Evolutionary conservation across 2,113 vertebrate species (phyloP).

Genomic region (Dendropsophus ebraccatus): DNA sequence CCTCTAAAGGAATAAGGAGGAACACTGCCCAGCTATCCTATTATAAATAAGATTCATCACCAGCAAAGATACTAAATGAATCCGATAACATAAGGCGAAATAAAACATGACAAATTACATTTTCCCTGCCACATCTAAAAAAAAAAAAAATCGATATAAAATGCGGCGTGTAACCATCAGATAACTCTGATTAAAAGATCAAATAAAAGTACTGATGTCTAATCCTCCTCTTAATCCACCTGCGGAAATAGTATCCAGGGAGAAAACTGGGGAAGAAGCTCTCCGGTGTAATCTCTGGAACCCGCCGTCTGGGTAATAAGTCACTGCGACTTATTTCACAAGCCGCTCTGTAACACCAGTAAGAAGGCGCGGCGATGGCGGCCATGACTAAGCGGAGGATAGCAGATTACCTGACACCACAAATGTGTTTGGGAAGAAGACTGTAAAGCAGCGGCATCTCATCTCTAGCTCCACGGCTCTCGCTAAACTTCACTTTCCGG

Average conservation of each 20-base stretch:
- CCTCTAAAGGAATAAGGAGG: not conserved
- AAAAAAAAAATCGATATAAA: not conserved
- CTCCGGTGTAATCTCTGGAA: not conserved
- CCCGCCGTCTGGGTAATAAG: not conserved
- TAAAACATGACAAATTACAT: not conserved
- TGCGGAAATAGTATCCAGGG: not conserved
- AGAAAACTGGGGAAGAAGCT: not conserved
- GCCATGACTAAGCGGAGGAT: not conserved
- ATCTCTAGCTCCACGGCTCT: too few species aligned
- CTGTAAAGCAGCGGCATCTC: too few species aligned
- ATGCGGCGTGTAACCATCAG: not conserved
- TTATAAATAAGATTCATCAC: not conserved
- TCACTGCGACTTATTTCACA: not conserved
- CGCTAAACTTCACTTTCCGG: too few species aligned
- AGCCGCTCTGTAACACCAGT: not conserved
- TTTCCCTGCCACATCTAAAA: not conserved
- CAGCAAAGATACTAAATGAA: not conserved
- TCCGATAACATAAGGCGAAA: not conserved
- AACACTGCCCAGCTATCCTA: not conserved
- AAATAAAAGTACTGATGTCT: not conserved
- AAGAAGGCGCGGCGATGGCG: not conserved
- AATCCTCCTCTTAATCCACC: not conserved
- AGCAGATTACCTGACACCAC: not conserved
- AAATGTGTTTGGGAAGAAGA: too few species aligned
- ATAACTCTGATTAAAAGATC: constrained; percentile 16